Conservation (phyloP, 2,797 vertebrate species). For the Epinephelus malabaricus region DNA sequence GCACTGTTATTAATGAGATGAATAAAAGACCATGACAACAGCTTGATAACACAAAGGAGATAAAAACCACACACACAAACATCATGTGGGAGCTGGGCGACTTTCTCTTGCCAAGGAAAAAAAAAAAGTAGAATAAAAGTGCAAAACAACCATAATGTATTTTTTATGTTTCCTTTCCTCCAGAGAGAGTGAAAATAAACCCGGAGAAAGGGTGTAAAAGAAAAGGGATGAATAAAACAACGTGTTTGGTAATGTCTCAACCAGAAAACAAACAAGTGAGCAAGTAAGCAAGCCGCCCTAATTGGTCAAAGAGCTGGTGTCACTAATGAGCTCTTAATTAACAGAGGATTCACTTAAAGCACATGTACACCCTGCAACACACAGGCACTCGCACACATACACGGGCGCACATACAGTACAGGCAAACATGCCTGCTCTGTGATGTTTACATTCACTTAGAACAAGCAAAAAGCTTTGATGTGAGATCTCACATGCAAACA, state of each 20-base stretch:
- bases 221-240: constrained; percentile 68
- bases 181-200: constrained; percentile 56
- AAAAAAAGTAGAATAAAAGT: constrained; percentile 50
- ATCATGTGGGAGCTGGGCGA: constrained; percentile 54
- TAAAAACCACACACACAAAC: constrained; percentile 54
- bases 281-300: constrained; percentile 64
- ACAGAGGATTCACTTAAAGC: constrained; percentile 70
- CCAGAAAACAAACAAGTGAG: constrained; percentile 74
- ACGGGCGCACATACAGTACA: constrained; percentile 13
- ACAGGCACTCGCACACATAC: constrained; percentile 13
- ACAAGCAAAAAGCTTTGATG: constrained; percentile 54
- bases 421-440: constrained; percentile 49
- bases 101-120: constrained; percentile 54
- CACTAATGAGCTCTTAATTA: constrained; percentile 83
- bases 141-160: constrained; percentile 68
- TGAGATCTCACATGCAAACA: constrained; percentile 39
- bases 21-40: constrained; percentile 82
- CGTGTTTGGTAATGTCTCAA: constrained; percentile 63
- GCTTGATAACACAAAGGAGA: constrained; percentile 76
- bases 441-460: constrained; percentile 70
- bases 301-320: constrained; percentile 79
- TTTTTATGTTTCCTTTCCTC: constrained; percentile 66
- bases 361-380: constrained; percentile 41
- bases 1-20: constrained; percentile 83
- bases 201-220: constrained; percentile 35